A percentile compares a stretch with the other conserved stretches of the same genome.
These are phyloP conservation scores for Palythoa caribaeorum DNA, from an alignment of 92 coral and sea anemone species.

Conservation along the genomic window DNA sequence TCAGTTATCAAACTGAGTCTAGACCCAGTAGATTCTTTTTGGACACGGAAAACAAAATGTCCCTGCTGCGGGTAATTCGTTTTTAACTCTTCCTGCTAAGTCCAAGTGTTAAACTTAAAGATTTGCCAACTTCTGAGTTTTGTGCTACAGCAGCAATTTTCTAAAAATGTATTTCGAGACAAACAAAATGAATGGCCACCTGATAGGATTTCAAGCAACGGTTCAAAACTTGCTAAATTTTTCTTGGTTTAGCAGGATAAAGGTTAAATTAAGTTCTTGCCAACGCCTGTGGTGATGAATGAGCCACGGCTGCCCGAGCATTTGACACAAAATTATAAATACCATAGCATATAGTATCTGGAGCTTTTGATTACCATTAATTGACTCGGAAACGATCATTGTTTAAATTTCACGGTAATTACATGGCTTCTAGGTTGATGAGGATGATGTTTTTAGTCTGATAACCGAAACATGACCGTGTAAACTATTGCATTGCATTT, in stretches of 20 bases:
- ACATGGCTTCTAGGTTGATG: background rate
- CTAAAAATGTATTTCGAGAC: too few species aligned
- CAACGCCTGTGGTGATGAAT: constrained; percentile 3
- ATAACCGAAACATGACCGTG: background rate
- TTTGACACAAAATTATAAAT: background rate
- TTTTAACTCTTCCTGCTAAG: background rate
- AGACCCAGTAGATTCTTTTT: background rate
- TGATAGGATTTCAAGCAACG: too few species aligned
- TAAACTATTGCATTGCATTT: background rate
- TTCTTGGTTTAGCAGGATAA: too few species aligned
- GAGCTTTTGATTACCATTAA: background rate
- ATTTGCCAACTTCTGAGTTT: too few species aligned
- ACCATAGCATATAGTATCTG: too few species aligned
- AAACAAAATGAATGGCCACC: too few species aligned
- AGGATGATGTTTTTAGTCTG: background rate
- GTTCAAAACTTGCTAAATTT: too few species aligned
- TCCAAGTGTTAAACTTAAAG: too few species aligned
- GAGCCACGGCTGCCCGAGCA: background rate
- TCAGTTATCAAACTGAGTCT: constrained; percentile 27
- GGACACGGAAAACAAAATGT: constrained; percentile 25
- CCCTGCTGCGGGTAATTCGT: constrained; percentile 3
- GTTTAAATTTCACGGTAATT: background rate
- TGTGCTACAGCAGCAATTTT: too few species aligned
- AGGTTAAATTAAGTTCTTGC: background rate
- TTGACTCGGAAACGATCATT: background rate